These are phyloP conservation scores for Pandemis heparana DNA, from an alignment of 2,888 invertebrate genomes.

Conservation along the genomic window DNA sequence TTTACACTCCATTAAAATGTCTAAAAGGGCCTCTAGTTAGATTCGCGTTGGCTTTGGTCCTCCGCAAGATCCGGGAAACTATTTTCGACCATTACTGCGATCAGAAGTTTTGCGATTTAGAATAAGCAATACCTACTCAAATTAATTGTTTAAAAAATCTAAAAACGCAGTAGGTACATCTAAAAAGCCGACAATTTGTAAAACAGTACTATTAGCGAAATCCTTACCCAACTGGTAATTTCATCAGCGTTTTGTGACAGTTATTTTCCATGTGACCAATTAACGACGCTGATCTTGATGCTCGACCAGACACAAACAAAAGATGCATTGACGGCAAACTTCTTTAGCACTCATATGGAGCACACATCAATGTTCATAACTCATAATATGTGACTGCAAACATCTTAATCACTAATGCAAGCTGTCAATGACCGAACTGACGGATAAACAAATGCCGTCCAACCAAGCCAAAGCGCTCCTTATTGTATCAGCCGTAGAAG, in stretches of 20 bases:
- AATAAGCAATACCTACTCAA: too few relatives aligned
- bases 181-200: too few relatives aligned
- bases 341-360: slow-evolving; percentile 38
- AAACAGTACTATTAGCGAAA: too few relatives aligned
- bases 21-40: too few relatives aligned
- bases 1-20: too few relatives aligned
- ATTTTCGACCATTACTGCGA: too few relatives aligned
- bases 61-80: too few relatives aligned
- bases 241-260: background rate
- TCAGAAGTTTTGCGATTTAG: too few relatives aligned
- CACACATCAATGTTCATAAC: slow-evolving; percentile 41
- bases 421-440: slow-evolving; percentile 72
- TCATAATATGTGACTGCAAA: slow-evolving; percentile 40
- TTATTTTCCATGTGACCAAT: background rate
- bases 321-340: slow-evolving; percentile 29
- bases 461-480: slow-evolving; percentile 48
- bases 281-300: slow-evolving; percentile 32
- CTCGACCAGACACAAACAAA: slow-evolving; percentile 37
- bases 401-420: slow-evolving; percentile 69
- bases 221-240: background rate
- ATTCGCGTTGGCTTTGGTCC: too few relatives aligned
- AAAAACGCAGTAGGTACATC: too few relatives aligned
- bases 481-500: slow-evolving; percentile 44
- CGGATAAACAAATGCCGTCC: slow-evolving; percentile 36
- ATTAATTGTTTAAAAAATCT: too few relatives aligned